Evolutionary conservation across 2,888 invertebrate genomes (phyloP).

Genomic region (Aleiodes alternator): DNA sequence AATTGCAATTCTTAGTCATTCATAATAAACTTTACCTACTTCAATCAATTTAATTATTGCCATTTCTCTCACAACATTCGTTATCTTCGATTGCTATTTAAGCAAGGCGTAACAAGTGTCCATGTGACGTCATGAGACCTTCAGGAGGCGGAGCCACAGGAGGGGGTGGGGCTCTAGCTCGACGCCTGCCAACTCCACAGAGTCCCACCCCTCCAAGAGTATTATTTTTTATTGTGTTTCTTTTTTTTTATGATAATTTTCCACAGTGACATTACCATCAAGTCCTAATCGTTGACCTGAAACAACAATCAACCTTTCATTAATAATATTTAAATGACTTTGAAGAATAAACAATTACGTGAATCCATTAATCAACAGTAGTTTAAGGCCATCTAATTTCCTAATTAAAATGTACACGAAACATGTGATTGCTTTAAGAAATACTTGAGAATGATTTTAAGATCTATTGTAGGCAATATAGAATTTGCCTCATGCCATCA

Average conservation of each 20-base stretch:
- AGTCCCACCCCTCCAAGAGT: slow-evolving; percentile 44
- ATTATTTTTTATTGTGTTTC: slow-evolving; percentile 29
- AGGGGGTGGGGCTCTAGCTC: slow-evolving; percentile 65
- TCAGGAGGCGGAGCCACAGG: slow-evolving; percentile 72
- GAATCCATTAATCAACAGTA: background rate
- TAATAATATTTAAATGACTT: no score
- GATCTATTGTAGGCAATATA: background rate
- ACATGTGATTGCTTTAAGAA: no score
- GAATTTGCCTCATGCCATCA: slow-evolving; percentile 6
- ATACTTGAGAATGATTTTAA: slow-evolving; percentile 1
- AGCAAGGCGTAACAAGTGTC: slow-evolving; percentile 75
- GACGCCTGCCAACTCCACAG: slow-evolving; percentile 48
- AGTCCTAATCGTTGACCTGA: background rate
- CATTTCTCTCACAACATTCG: background rate
- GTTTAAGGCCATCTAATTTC: background rate
- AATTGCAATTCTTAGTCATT: no score
- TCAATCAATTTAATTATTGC: background rate
- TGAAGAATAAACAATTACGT: no score
- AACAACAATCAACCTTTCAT: background rate
- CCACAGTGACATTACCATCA: background rate
- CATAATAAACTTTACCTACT: no score
- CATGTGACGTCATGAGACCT: slow-evolving; percentile 71
- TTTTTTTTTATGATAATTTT: slow-evolving; percentile 24
- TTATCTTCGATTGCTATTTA: slow-evolving; percentile 51
- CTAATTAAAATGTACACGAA: background rate